Evolutionary conservation across 2,888 invertebrate genomes (phyloP), one percentile per base, ranked within the genome.

Genomic region (Ectemnius cavifrons): DNA sequence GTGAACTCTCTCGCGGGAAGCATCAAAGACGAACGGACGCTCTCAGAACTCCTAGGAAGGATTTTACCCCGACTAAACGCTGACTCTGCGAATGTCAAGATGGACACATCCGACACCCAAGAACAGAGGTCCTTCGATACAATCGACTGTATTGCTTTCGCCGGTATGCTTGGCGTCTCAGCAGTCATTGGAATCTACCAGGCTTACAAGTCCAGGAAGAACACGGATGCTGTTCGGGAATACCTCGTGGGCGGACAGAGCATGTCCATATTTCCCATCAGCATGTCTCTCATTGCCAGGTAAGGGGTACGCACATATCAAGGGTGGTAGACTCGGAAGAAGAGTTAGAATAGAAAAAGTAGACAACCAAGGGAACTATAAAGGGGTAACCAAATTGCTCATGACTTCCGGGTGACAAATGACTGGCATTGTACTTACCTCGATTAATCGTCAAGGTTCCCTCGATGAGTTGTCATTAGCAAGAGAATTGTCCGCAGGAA

Each of bases 271-370:
- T 94, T 95, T 83, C 95, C 95, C 0, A 95, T 95, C 86, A 95
- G 95, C 65, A 95, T 95, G 94, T 95, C 95, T 14, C 91, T 95
- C 72, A 94, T 95, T 80, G 95, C 95, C 84, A 95, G 95, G 95
- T 95, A 93, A 91, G 84, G 16, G 66, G 5, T 20, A 58, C 0
- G 46, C n/a, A 45, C 3, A 16, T 52, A 52, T 52, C 14, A 52
- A 52, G 13, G 23, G 2, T 23, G 23, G 3, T 23, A 0, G 16
- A 4, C 13, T 16, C 4, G 16, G 16, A 52, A 14, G 52, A 52
- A 52, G 8, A 52, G 16, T 52, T 52, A 6, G 8, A 11, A 52
- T 52, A 16, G 52, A 16, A 37, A 11, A 37, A 23, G 23, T 37
- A 37, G 11, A 1, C 2, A 37, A 8, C 8, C 37, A 11, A 37